Base-by-base conservation (phyloP, 2,797 vertebrate genomes). In the Aselliscus stoliczkanus region DNA sequence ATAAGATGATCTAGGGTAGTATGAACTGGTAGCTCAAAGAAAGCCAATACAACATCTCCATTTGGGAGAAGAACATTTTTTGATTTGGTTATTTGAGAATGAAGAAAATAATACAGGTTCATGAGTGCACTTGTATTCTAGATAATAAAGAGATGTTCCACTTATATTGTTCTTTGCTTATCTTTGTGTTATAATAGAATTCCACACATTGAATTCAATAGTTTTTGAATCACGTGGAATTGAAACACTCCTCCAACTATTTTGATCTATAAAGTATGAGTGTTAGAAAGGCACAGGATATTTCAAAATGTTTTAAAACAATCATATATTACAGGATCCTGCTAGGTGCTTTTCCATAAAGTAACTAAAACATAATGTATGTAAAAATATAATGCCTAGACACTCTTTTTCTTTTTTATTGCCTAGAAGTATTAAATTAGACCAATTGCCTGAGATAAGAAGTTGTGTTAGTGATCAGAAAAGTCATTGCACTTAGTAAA, bases 171-270 rank as follows among this genome's bases (percentile, higher is more conserved):
- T 87, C 94, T 96, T 95, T 92, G 84, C 7, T 72, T 47, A 87
- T 92, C 17, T 82, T 97, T 95, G 76, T 90, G 69, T n/a, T 70
- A 5, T 42, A 96, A 88, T 29, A 94, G n/a, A 96, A 87, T 58
- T 94, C 34, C 31, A 94, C 37, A 95, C 0, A 95, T 23, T n/a
- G 80, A 88, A 97, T 80, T 0, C 69, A 97, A 34, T 4, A 91
- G 82, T 85, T 94, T 65, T 80, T 52, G 31, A 89, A 94, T 92
- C 80, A 92, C 17, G 2, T 92, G 11, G 65, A 80, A 82, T 77
- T 20, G 0, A 86, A 88, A 94, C 18, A 87, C 52, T 75, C n/a
- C 18, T 54, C 37, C 10, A 86, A 95, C 67, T 93, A 93, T 90
- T 29, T 25, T 62, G 23, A 88, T 54, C 4, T 58, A 95, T 90